phyloP scores from a whole-genome alignment of 2,797 vertebrate genomes.

The Microctenopoma steveboyesi region DNA sequence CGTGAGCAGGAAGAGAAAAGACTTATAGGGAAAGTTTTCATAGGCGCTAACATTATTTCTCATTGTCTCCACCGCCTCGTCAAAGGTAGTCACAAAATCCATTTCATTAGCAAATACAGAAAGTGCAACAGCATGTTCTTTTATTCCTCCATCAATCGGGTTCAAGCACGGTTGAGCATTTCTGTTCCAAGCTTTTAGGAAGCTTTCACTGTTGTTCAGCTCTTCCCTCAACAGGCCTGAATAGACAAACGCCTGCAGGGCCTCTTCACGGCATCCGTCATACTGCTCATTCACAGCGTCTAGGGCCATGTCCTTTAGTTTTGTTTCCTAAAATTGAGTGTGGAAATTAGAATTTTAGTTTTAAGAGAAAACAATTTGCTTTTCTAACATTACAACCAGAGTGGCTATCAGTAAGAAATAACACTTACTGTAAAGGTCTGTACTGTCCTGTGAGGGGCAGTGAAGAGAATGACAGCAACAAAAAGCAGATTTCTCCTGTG shows the following conservation, averaged over 20 bases:
- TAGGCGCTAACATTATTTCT: slow-evolving; percentile 57
- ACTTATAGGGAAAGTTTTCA: slow-evolving; percentile 67
- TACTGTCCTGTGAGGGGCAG: slow-evolving; percentile 17
- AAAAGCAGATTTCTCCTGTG: slow-evolving; percentile 19
- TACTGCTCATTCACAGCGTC: slow-evolving; percentile 60
- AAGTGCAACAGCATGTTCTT: slow-evolving; percentile 58
- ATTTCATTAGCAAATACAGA: accelerated
- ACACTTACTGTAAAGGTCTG: slow-evolving; percentile 45
- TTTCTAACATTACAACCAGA: background rate
- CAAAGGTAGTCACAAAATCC: accelerated
- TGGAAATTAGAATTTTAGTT: background rate
- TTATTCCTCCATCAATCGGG: slow-evolving; percentile 11
- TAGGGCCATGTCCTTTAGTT: slow-evolving; percentile 22
- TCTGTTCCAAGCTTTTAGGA: slow-evolving; percentile 16
- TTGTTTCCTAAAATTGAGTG: slow-evolving; percentile 35
- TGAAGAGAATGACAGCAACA: slow-evolving; percentile 27
- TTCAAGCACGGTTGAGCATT: background rate
- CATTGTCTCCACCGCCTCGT: slow-evolving; percentile 25
- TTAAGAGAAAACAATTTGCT: slow-evolving; percentile 1
- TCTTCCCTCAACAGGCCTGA: slow-evolving; percentile 54
- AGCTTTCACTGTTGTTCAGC: background rate
- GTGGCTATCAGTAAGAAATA: background rate
- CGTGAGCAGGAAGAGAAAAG: slow-evolving; percentile 75
- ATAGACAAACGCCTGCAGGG: slow-evolving; percentile 40
- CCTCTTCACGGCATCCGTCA: slow-evolving; percentile 47